phyloP scores from a whole-genome alignment of 2,888 invertebrate species.

The Chrysopilus asiliformis region DNA sequence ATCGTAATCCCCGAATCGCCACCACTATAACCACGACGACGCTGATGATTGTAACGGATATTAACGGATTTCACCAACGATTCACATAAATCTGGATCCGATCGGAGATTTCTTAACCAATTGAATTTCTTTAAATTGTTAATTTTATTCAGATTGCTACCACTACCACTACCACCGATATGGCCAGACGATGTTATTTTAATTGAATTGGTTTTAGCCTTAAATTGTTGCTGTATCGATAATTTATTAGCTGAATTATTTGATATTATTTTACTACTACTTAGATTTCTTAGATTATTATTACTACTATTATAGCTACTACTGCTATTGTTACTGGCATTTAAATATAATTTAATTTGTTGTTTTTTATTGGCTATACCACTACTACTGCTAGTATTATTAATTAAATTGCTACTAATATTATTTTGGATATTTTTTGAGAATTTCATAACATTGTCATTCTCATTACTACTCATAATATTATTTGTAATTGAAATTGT shows the following conservation, averaged over 20 bases:
- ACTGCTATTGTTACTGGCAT: conserved; percentile 4
- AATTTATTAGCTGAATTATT: no score
- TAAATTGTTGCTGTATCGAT: no score
- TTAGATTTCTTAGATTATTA: neutral
- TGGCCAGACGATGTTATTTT: no score
- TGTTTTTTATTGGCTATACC: conserved; percentile 16
- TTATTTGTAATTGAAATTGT: neutral
- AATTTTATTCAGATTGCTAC: conserved; percentile 7
- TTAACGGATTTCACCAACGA: conserved; percentile 21
- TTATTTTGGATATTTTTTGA: neutral
- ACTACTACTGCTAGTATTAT: conserved; percentile 20
- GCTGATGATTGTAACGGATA: conserved; percentile 8
- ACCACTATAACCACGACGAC: neutral
- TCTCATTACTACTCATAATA: conserved; percentile 7
- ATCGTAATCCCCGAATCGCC: neutral
- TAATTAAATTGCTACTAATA: conserved; percentile 10
- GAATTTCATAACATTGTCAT: conserved; percentile 7
- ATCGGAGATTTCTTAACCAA: conserved; percentile 22
- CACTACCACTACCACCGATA: neutral
- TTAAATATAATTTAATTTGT: no score
- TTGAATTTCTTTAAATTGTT: no score
- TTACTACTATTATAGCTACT: neutral
- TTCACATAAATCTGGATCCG: conserved; percentile 26
- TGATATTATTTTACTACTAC: no score
- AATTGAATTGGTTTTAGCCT: no score